Conservation (phyloP, 2,888 invertebrate genomes). For the Diploptera punctata region DNA sequence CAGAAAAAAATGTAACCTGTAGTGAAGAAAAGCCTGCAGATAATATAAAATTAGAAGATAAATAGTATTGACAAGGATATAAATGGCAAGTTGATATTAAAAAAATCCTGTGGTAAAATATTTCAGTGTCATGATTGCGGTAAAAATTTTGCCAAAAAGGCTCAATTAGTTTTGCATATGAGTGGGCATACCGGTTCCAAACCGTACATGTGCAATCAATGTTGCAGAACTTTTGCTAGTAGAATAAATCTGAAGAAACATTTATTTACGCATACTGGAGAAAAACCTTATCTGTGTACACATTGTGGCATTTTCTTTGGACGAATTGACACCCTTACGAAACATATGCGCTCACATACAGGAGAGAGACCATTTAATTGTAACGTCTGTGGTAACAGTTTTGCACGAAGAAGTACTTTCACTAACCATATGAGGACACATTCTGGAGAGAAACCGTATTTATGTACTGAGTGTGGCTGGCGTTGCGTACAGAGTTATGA, state of each 20-base stretch:
- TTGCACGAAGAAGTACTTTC: constrained; percentile 6
- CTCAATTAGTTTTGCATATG: constrained; percentile 12
- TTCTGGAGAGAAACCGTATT: constrained; percentile 21
- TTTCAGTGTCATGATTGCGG: constrained; percentile 24
- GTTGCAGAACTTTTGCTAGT: constrained; percentile 8
- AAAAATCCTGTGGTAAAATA: not conserved
- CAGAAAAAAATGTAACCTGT: too few relatives aligned
- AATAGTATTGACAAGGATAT: too few relatives aligned
- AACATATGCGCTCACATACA: constrained; percentile 23
- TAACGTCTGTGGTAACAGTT: not conserved
- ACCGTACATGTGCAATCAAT: constrained; percentile 13
- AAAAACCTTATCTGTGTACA: constrained; percentile 24
- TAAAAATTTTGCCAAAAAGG: constrained; percentile 18
- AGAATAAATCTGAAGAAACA: constrained; percentile 23
- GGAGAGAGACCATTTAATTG: constrained; percentile 24
- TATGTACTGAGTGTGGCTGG: constrained; percentile 25
- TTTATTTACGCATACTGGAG: constrained; percentile 22
- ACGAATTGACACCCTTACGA: constrained; percentile 5
- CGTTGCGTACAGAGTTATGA: constrained; percentile 23
- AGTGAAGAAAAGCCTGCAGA: too few relatives aligned
- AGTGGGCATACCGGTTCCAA: constrained; percentile 20
- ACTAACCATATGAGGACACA: constrained; percentile 24
- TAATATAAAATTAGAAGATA: too few relatives aligned
- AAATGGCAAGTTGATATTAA: not conserved
- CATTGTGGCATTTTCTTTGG: constrained; percentile 20